These are phyloP conservation scores for Macaria liturata DNA, from an alignment of 2,888 invertebrate species.

Conservation along the genomic window DNA sequence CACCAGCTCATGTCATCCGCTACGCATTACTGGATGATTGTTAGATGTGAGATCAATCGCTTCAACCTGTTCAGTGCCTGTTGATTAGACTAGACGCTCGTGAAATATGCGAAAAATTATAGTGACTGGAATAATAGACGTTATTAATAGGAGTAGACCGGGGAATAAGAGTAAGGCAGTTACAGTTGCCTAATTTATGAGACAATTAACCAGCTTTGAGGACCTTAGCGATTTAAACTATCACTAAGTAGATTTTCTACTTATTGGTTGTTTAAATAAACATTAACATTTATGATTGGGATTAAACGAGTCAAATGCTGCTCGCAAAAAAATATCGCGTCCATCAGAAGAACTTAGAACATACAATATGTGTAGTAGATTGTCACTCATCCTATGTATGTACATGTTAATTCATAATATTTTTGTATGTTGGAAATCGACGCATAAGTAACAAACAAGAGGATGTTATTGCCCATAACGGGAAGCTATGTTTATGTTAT, in stretches of 20 bases:
- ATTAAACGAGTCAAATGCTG: too few species aligned
- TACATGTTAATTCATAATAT: conserved; percentile 25
- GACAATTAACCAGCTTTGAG: too few species aligned
- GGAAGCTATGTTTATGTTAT: conserved; percentile 6
- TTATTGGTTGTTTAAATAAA: too few species aligned
- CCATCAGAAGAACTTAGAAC: background rate
- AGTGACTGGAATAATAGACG: too few species aligned
- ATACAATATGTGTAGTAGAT: background rate
- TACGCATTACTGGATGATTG: too few species aligned
- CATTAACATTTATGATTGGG: too few species aligned
- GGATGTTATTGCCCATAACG: conserved; percentile 34
- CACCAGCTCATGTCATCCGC: background rate
- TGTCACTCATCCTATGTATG: too few species aligned
- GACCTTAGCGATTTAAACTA: too few species aligned
- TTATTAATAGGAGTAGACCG: conserved; percentile 10
- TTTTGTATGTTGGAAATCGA: conserved; percentile 33
- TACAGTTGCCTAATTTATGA: too few species aligned
- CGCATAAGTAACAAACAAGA: conserved; percentile 13
- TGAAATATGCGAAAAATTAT: conserved; percentile 13
- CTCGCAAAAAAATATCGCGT: background rate
- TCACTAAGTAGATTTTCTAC: too few species aligned
- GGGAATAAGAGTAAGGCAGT: too few species aligned
- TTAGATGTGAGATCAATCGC: conserved; percentile 3
- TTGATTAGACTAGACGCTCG: conserved; percentile 22
- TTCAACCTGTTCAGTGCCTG: conserved; percentile 14